Percentiles rank a stretch among this genome's conserved stretches.
phyloP scores from a whole-genome alignment of 1,140 invertebrate genomes.

The Ylistrum balloti region DNA sequence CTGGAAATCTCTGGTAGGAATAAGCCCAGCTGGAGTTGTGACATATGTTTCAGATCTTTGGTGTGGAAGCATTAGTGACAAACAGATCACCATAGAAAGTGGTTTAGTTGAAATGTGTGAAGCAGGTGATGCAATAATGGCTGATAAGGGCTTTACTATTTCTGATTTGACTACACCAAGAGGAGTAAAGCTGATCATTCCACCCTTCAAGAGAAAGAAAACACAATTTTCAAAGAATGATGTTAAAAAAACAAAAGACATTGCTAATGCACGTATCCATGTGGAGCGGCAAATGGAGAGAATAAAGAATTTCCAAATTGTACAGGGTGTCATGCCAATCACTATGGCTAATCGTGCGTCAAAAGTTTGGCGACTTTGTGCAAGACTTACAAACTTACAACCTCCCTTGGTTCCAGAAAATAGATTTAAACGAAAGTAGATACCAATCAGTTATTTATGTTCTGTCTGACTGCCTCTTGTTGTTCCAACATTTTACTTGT shows the following conservation, averaged over 20 bases:
- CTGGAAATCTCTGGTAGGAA: constrained; percentile 57
- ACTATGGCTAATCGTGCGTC: constrained; percentile 46
- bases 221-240: constrained; percentile 44
- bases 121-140: constrained; percentile 53
- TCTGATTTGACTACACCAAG: constrained; percentile 47
- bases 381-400: constrained; percentile 59
- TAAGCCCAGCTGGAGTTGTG: constrained; percentile 56
- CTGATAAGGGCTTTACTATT: constrained; percentile 54
- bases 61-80: constrained; percentile 54
- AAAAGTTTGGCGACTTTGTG: constrained; percentile 62
- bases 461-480: too few relatives aligned
- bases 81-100: constrained; percentile 56
- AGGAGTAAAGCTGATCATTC: constrained; percentile 57
- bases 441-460: too few relatives aligned
- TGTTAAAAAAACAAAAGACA: constrained; percentile 51
- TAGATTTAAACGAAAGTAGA: too few relatives aligned
- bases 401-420: too few relatives aligned
- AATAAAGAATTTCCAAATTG: constrained; percentile 60
- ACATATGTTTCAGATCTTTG: constrained; percentile 57
- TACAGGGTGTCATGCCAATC: constrained; percentile 64
- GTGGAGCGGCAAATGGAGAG: constrained; percentile 60
- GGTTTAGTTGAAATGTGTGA: constrained; percentile 50
- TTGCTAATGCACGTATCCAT: constrained; percentile 55
- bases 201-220: constrained; percentile 48
- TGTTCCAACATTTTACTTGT: too few relatives aligned